Conservation (phyloP, 64 coral and sea anemone genomes). For the Montipora efflorescens region DNA sequence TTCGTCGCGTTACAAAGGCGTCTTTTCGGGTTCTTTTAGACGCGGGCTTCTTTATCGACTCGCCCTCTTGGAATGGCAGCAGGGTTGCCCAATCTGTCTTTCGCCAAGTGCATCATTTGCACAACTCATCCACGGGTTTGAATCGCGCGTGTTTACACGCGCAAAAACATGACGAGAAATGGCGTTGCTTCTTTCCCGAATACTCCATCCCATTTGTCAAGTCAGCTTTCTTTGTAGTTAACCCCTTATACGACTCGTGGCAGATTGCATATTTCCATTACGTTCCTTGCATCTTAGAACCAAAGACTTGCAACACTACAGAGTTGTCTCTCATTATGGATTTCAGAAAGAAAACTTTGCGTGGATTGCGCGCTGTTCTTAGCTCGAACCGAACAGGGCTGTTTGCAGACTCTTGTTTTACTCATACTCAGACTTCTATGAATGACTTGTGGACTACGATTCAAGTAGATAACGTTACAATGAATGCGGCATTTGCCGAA, state of each 20-base stretch:
- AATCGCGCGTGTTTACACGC: conserved; percentile 48
- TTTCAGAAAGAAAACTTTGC: conserved; percentile 27
- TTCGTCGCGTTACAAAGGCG: conserved; percentile 8
- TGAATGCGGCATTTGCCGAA: conserved; percentile 14
- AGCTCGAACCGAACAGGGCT: not conserved
- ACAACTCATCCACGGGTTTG: conserved; percentile 25
- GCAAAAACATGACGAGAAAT: conserved; percentile 2
- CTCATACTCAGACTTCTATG: conserved; percentile 12
- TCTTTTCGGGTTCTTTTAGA: conserved; percentile 53
- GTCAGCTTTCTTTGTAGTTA: conserved; percentile 39
- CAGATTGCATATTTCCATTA: conserved; percentile 34
- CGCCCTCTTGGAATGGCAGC: conserved; percentile 31
- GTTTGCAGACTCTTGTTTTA: conserved; percentile 46
- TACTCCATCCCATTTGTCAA: conserved; percentile 14
- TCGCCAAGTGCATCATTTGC: conserved; percentile 27
- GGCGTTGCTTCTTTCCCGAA: conserved; percentile 52
- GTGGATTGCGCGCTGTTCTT: conserved; percentile 7
- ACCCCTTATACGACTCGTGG: conserved; percentile 65
- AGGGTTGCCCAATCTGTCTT: conserved; percentile 1
- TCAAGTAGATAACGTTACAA: conserved; percentile 32
- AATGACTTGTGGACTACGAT: conserved; percentile 37
- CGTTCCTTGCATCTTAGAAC: conserved; percentile 26
- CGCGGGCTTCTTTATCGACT: conserved; percentile 45
- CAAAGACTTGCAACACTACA: conserved; percentile 6
- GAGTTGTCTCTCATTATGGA: conserved; percentile 17